phyloP scores from a whole-genome alignment of 1,140 invertebrate species.

The Pseudoatta argentina region DNA sequence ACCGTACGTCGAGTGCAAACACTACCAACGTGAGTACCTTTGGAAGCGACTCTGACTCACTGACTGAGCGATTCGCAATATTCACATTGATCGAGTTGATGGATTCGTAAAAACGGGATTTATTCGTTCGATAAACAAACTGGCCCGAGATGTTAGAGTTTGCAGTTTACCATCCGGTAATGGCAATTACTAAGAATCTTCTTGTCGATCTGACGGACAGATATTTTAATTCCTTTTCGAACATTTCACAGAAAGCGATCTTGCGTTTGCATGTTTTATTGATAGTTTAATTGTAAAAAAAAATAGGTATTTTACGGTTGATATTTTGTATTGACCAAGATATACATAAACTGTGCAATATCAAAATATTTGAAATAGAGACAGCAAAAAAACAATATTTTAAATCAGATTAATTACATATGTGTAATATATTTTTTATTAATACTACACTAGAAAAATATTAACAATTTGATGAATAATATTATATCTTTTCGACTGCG shows the following conservation, averaged over 20 bases:
- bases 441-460: background rate
- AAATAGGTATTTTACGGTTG: constrained; percentile 33
- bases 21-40: background rate
- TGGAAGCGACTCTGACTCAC: constrained; percentile 16
- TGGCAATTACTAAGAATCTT: constrained; percentile 7
- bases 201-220: constrained; percentile 47
- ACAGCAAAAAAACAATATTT: background rate
- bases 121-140: constrained; percentile 53
- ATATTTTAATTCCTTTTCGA: constrained; percentile 60
- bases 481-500: background rate
- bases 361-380: constrained; percentile 1
- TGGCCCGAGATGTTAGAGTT: constrained; percentile 5
- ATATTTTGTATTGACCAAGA: background rate
- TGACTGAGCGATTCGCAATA: background rate
- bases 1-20: constrained; percentile 35
- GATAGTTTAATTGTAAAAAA: constrained; percentile 2
- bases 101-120: background rate
- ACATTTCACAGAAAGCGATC: constrained; percentile 66
- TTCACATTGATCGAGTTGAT: constrained; percentile 17
- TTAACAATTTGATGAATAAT: background rate
- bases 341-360: constrained; percentile 17
- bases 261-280: constrained; percentile 60
- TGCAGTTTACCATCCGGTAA: constrained; percentile 23
- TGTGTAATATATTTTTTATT: background rate
- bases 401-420: background rate